Evolutionary conservation across 2,888 invertebrate genomes (phyloP).

Genomic region (Tetramorium bicarinatum): DNA sequence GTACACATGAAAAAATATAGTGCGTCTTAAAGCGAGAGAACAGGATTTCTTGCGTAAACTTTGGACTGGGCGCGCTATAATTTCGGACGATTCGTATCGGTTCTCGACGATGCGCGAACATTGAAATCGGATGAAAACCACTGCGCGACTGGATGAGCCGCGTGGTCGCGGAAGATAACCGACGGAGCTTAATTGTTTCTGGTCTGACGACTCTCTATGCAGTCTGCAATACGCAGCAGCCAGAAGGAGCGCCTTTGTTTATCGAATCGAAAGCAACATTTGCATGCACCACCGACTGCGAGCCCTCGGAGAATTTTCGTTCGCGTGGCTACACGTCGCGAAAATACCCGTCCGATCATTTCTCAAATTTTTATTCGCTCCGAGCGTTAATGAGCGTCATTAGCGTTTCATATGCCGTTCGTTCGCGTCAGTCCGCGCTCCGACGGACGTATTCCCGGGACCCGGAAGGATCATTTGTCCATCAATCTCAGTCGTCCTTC

Average conservation of each 20-base stretch:
- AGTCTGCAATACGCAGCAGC: conserved; percentile 72
- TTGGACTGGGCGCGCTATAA: not conserved
- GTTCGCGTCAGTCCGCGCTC: not conserved
- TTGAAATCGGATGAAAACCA: conserved; percentile 65
- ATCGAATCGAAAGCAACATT: conserved; percentile 74
- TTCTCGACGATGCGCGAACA: not conserved
- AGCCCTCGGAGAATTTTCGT: conserved; percentile 66
- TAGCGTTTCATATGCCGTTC: not conserved
- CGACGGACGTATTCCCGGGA: conserved; percentile 3
- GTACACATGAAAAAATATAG: not conserved
- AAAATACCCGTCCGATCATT: conserved; percentile 58
- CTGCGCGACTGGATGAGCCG: conserved; percentile 69
- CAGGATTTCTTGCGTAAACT: conserved; percentile 3
- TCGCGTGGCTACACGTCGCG: conserved; percentile 55
- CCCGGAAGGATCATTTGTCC: conserved; percentile 46
- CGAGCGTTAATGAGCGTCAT: conserved; percentile 3
- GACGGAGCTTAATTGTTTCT: conserved; percentile 83
- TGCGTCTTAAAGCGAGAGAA: conserved; percentile 10
- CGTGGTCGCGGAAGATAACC: conserved; percentile 83
- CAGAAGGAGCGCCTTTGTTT: conserved; percentile 76
- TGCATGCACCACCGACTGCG: conserved; percentile 68
- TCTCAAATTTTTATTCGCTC: conserved; percentile 49
- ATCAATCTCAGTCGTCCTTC: conserved; percentile 47
- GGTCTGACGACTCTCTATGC: conserved; percentile 83
- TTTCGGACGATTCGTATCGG: conserved; percentile 10